phyloP scores from a whole-genome alignment of 2,797 vertebrate species.

The Xenopus petersii region DNA sequence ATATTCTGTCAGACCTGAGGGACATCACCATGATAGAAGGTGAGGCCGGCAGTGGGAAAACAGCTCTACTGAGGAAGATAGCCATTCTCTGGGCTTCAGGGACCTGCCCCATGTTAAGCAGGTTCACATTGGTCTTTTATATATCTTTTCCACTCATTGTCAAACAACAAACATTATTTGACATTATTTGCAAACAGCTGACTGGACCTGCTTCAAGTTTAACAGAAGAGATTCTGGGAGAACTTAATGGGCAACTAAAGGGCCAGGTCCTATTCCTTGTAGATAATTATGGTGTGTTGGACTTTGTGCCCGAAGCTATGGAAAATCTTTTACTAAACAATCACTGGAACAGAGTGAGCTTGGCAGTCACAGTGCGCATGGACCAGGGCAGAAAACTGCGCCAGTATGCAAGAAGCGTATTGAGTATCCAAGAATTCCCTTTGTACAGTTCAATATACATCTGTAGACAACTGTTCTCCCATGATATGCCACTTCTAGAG shows the following conservation, averaged over 20 bases:
- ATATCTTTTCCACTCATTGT: constrained; percentile 45
- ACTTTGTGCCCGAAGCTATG: constrained; percentile 29
- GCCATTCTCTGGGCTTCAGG: constrained; percentile 59
- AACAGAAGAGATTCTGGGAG: constrained; percentile 39
- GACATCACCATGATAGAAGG: constrained; percentile 58
- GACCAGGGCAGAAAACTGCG: constrained; percentile 39
- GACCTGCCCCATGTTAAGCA: constrained; percentile 52
- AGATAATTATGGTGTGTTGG: constrained; percentile 51
- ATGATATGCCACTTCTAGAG: constrained; percentile 7
- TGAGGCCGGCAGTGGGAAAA: constrained; percentile 56
- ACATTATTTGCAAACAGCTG: constrained; percentile 50
- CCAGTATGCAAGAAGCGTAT: constrained; percentile 41
- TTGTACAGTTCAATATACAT: constrained; percentile 50
- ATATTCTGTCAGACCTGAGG: constrained; percentile 47
- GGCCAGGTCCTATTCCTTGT: constrained; percentile 54
- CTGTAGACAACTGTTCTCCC: constrained; percentile 48
- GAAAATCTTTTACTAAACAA: constrained; percentile 53
- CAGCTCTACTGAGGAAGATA: constrained; percentile 52
- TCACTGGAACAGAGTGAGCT: constrained; percentile 41
- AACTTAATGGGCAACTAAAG: constrained; percentile 38
- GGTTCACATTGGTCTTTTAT: constrained; percentile 59
- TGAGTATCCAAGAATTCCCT: constrained; percentile 49
- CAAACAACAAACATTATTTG: constrained; percentile 43
- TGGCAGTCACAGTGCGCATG: constrained; percentile 50
- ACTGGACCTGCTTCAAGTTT: constrained; percentile 27